Evolutionary conservation across 2,888 invertebrate genomes (phyloP).

Genomic region (Volucella inflata): DNA sequence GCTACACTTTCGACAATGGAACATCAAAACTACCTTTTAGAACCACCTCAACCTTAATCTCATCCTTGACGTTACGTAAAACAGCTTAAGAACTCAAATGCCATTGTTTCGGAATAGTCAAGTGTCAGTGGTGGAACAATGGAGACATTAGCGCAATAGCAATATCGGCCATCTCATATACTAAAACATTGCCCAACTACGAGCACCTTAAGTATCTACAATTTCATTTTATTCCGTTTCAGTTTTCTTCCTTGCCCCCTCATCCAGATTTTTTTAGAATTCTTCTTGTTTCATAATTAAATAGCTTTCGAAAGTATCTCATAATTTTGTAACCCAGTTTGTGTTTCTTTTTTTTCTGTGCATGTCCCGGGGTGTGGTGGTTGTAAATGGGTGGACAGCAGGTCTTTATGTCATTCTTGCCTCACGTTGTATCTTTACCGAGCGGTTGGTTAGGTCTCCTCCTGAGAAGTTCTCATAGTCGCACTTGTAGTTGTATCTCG

Average conservation of each 20-base stretch:
- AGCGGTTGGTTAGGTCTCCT: no score
- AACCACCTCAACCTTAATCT: neutral
- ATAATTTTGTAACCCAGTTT: conserved; percentile 75
- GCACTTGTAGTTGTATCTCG: neutral
- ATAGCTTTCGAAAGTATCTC: conserved; percentile 73
- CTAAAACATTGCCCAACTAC: conserved; percentile 46
- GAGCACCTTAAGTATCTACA: conserved; percentile 74
- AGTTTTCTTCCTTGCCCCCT: neutral
- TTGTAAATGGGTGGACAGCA: neutral
- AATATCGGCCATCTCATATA: conserved; percentile 64
- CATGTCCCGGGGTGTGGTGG: neutral
- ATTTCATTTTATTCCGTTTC: conserved; percentile 50
- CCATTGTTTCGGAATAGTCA: conserved; percentile 50
- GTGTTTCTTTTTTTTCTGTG: no score
- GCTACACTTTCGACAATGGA: neutral
- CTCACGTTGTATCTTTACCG: neutral
- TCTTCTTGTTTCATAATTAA: conserved; percentile 67
- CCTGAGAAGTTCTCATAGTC: no score
- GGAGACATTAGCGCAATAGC: conserved; percentile 61
- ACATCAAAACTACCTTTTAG: conserved; percentile 26
- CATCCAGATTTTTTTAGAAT: conserved; percentile 1
- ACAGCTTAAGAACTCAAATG: conserved; percentile 42
- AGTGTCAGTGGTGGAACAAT: conserved; percentile 47
- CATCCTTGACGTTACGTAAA: no score
- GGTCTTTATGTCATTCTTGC: conserved; percentile 65